Evolutionary conservation across 1,140 invertebrate species (phyloP).

Genomic region (Palaemon carinicauda): DNA sequence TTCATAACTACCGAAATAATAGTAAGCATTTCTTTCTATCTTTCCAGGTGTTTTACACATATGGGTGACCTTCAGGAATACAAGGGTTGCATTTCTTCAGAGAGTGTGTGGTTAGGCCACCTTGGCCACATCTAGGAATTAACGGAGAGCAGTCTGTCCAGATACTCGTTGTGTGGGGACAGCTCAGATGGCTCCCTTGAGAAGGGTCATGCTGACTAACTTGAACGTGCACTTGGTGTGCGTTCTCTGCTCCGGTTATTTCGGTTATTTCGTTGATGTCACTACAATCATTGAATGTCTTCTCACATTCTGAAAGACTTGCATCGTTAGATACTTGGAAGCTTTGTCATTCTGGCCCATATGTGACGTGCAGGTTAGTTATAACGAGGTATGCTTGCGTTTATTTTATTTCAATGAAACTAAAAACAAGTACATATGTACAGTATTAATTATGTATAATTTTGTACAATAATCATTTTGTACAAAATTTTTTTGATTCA

Average conservation of each 20-base stretch:
- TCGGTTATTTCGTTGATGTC: constrained; percentile 93
- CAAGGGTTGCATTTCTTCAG: not conserved
- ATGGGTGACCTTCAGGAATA: not conserved
- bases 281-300: constrained; percentile 95
- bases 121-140: not conserved
- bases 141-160: not conserved
- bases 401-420: not conserved
- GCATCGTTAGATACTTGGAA: constrained; percentile 85
- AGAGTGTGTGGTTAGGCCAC: not conserved
- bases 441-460: not conserved
- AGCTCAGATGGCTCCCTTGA: constrained; percentile 36
- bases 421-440: not conserved
- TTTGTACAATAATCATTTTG: too few species aligned
- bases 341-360: constrained; percentile 84
- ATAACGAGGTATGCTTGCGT: not conserved
- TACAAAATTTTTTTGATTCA: too few species aligned
- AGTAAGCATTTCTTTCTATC: too few species aligned
- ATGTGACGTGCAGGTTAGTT: constrained; percentile 76
- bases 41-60: not conserved
- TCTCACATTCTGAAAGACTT: constrained; percentile 93
- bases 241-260: constrained; percentile 87
- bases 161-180: not conserved
- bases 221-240: constrained; percentile 82
- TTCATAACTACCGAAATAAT: too few species aligned
- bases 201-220: constrained; percentile 68